Base-by-base conservation (phyloP, 2,888 invertebrate species). In the Schizotus pectinicornis region DNA sequence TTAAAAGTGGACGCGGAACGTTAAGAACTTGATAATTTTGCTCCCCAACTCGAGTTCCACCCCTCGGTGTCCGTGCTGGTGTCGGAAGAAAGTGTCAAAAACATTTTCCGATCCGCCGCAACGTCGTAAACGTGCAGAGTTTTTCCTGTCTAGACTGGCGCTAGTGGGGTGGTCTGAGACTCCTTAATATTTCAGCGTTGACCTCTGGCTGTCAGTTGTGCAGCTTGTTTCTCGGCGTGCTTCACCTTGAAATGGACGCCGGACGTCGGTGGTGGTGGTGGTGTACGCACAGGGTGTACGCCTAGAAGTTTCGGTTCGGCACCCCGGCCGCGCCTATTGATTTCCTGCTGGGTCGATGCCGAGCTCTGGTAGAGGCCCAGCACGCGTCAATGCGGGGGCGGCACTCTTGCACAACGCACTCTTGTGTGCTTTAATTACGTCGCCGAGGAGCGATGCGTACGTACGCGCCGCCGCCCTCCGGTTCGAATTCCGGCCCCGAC, bases 351-450 rank as follows among this genome's bases (percentile, higher is more conserved):
- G 53, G 53, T 58, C 58, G 58, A 58, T 53, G 53, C 14, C 11
- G 48, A 46, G 56, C 56, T 50, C 60, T 35, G 49, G 31, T 35
- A 41, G 46, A 56, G 41, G 31, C 47, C 48, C 58, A 54, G 48
- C 54, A 61, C 54, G 58, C 61, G 54, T 59, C 59, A 59, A 55
- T 59, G 48, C 59, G 51, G 55, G 59, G 59, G 59, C 46, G 59
- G 59, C 47, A 59, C 45, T n/a, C n/a, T 59, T 50, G 49, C 47
- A 54, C 53, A 58, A 49, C 45, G 38, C 47, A 34, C 49, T 58
- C 42, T 53, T 53, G 22, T 22, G 9, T 47, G 45, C 59, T 59
- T n/a, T 54, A 59, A 59, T 59, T 59, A 55, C 49, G 46, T 49
- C 46, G 35, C 35, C 54, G 41, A 54, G 47, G 34, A 54, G 30